These are phyloP conservation scores for Sipha flava DNA, from an alignment of 1,140 invertebrate genomes.

Conservation along the genomic window DNA sequence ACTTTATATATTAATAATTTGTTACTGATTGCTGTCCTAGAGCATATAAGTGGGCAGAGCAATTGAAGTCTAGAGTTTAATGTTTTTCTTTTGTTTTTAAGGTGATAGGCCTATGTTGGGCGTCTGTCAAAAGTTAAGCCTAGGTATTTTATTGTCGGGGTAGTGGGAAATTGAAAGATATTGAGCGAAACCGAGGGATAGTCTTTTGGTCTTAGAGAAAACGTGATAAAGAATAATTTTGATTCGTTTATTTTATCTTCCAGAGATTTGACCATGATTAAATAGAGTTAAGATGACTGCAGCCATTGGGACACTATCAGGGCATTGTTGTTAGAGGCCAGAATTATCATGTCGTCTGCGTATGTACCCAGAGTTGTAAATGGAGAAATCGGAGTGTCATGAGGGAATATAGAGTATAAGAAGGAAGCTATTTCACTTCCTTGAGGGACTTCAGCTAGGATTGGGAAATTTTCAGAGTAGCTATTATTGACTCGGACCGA, in stretches of 20 bases:
- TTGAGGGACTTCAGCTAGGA: constrained; percentile 39
- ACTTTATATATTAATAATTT: no score
- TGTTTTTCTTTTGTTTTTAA: background rate
- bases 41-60: no score
- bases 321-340: background rate
- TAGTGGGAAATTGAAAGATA: background rate
- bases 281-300: background rate
- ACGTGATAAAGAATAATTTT: background rate
- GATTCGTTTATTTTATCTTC: background rate
- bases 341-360: constrained; percentile 40
- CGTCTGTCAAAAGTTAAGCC: background rate
- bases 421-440: constrained; percentile 39
- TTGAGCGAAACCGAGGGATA: background rate
- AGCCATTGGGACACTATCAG: background rate
- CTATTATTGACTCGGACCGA: background rate
- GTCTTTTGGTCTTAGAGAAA: background rate
- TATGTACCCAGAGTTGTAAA: constrained; percentile 37
- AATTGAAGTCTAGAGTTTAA: background rate
- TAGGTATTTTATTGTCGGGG: background rate
- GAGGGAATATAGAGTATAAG: constrained; percentile 39
- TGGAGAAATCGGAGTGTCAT: constrained; percentile 38
- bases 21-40: no score
- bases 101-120: background rate
- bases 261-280: background rate
- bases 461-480: background rate